A percentile compares a stretch with the other conserved stretches of the same genome.
Evolutionary conservation across 2,113 vertebrate genomes (phyloP).

Genomic region (Neodon shergylaensis): DNA sequence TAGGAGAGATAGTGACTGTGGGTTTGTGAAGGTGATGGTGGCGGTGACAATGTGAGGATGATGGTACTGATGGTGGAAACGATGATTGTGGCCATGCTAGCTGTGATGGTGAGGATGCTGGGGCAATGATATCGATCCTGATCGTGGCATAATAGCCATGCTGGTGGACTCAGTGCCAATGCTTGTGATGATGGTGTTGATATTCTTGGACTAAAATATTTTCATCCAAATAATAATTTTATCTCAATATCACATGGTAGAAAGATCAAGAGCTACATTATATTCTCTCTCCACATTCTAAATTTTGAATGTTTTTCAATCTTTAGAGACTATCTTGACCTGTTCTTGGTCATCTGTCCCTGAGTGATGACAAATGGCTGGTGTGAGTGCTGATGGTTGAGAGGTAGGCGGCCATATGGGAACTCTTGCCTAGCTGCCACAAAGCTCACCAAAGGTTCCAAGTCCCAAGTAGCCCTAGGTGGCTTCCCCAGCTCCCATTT

Average conservation of each 20-base stretch:
- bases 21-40: neutral
- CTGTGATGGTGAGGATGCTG: neutral
- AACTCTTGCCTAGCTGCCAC: too few species aligned
- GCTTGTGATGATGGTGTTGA: too few species aligned
- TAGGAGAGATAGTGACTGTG: neutral
- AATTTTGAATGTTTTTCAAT: neutral
- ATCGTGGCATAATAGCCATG: neutral
- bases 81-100: too few species aligned
- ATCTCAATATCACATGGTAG: neutral
- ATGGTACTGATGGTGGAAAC: too few species aligned
- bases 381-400: neutral
- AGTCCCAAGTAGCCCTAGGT: neutral
- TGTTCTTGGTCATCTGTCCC: neutral
- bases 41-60: too few species aligned
- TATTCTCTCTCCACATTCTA: neutral
- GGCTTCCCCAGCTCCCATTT: neutral
- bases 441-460: neutral
- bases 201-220: neutral
- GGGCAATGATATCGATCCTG: neutral
- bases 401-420: neutral
- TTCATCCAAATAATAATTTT: neutral
- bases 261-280: neutral
- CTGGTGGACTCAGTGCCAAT: fast-evolving
- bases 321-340: neutral
- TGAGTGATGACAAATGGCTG: neutral